Percentiles rank a stretch among this genome's conserved stretches.
Conservation (phyloP, 2,113 vertebrate genomes). For the Pterocles gutturalis region DNA sequence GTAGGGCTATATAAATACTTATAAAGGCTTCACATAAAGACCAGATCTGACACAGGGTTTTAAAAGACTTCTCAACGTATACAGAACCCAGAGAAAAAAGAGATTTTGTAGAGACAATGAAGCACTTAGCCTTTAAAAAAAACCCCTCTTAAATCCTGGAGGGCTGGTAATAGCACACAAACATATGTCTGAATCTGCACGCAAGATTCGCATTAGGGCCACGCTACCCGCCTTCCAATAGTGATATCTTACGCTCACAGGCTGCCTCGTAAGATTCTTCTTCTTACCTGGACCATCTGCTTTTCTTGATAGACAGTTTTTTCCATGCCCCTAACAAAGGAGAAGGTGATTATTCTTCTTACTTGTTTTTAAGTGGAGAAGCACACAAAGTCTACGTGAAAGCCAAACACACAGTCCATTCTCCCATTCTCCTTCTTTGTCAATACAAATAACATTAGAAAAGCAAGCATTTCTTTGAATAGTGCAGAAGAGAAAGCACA, state of each 20-base stretch:
- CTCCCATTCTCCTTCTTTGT: not conserved
- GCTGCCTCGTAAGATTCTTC: not conserved
- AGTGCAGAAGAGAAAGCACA: not conserved
- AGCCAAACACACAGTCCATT: not conserved
- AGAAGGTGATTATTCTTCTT: not conserved
- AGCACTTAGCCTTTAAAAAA: not conserved
- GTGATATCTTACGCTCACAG: accelerated
- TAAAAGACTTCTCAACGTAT: not conserved
- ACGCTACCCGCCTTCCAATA: accelerated
- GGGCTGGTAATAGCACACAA: not conserved
- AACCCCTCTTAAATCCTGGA: not conserved
- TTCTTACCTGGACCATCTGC: not conserved
- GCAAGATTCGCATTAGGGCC: not conserved
- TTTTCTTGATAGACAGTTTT: not conserved
- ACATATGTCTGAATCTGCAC: not conserved
- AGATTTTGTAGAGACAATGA: not conserved
- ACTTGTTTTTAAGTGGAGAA: not conserved
- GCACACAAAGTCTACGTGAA: not conserved
- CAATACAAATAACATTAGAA: not conserved
- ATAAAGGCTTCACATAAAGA: conserved; percentile 24
- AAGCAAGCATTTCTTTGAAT: not conserved
- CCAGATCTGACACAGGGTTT: not conserved
- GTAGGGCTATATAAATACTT: conserved; percentile 57
- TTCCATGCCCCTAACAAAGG: not conserved
- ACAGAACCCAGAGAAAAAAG: not conserved